Evolutionary conservation across 2,113 vertebrate species (phyloP).

Genomic region (Mus spicilegus): DNA sequence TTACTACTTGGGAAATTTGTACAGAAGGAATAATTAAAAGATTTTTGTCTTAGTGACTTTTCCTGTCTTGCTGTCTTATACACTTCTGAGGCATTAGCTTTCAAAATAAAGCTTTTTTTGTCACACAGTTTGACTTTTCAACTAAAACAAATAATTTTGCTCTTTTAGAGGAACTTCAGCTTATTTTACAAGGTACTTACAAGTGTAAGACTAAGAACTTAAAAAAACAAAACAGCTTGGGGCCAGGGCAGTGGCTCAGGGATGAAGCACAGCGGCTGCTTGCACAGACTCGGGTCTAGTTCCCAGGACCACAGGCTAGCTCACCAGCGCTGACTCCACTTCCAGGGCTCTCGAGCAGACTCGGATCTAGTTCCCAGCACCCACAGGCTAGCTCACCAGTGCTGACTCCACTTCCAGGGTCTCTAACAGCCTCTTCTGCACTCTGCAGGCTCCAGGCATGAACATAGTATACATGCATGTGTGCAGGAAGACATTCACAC

Average conservation of each 20-base stretch:
- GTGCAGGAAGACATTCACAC: not conserved
- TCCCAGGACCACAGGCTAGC: not conserved
- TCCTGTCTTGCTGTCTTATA: not conserved
- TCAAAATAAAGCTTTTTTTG: constrained; percentile 51
- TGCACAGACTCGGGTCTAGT: not conserved
- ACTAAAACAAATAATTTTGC: not conserved
- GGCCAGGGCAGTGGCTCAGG: not conserved
- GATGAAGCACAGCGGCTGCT: not conserved
- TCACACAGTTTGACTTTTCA: constrained; percentile 24
- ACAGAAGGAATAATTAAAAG: not conserved
- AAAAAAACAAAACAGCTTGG: not conserved
- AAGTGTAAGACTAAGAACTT: not conserved
- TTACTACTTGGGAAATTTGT: not conserved
- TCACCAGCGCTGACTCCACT: not conserved
- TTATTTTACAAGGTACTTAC: constrained; percentile 18
- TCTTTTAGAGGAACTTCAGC: not conserved
- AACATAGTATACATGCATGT: not conserved
- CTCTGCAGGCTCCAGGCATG: not conserved
- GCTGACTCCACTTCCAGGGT: not conserved
- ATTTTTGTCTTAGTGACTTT: constrained; percentile 6
- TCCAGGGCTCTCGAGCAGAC: not conserved
- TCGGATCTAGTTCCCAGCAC: not conserved
- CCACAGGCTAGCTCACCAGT: not conserved
- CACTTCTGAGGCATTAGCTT: not conserved
- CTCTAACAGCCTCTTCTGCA: not conserved